Evolutionary conservation across 2,888 invertebrate species (phyloP).

Genomic region (Suillia variegata): DNA sequence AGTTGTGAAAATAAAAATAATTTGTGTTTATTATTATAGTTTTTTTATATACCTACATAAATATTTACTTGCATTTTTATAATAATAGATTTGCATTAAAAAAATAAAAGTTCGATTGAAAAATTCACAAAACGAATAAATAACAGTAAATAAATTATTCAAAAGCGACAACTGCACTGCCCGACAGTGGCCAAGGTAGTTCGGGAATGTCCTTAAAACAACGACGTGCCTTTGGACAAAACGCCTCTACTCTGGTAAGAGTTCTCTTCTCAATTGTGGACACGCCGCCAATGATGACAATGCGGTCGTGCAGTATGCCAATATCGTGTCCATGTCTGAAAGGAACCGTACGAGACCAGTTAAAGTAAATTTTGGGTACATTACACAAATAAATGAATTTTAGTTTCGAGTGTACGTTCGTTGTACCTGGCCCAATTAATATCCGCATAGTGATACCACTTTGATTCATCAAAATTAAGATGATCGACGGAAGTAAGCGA

Average conservation of each 20-base stretch:
- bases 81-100: neutral
- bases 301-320: slow-evolving; percentile 36
- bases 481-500: slow-evolving; percentile 41
- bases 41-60: neutral
- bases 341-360: no score
- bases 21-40: no score
- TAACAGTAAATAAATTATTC: slow-evolving; percentile 5
- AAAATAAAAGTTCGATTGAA: neutral
- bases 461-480: slow-evolving; percentile 31
- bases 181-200: slow-evolving; percentile 70
- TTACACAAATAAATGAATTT: no score
- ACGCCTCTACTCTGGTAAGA: slow-evolving; percentile 71
- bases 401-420: no score
- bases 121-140: no score
- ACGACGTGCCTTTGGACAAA: slow-evolving; percentile 66
- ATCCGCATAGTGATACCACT: slow-evolving; percentile 38
- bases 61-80: neutral
- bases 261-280: slow-evolving; percentile 57
- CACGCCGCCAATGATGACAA: slow-evolving; percentile 45
- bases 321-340: slow-evolving; percentile 46
- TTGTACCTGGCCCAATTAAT: slow-evolving; percentile 38
- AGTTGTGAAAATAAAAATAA: no score
- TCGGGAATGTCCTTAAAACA: slow-evolving; percentile 69
- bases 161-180: slow-evolving; percentile 46
- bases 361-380: no score